These are phyloP conservation scores for Oplegnathus fasciatus DNA, from an alignment of 2,113 vertebrate species.

Conservation along the genomic window DNA sequence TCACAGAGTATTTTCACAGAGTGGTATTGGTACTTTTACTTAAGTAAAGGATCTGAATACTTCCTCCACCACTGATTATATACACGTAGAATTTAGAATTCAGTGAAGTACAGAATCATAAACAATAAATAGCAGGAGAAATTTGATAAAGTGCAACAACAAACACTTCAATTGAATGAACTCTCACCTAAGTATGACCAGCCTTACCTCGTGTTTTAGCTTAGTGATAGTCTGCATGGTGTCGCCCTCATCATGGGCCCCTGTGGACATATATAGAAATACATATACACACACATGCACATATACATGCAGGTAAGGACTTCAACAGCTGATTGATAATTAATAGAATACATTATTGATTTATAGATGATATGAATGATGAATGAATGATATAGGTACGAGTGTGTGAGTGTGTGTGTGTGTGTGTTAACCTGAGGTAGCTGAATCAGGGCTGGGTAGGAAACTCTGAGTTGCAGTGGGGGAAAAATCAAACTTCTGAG, in stretches of 20 bases:
- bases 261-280: slow-evolving; percentile 57
- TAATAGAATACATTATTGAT: not conserved
- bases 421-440: slow-evolving; percentile 48
- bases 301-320: not conserved
- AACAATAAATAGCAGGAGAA: too few species aligned
- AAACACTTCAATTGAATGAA: too few species aligned
- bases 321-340: not conserved
- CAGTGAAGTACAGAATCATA: too few species aligned
- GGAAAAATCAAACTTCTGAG: slow-evolving; percentile 83
- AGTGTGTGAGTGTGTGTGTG: not conserved
- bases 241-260: slow-evolving; percentile 72
- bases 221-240: slow-evolving; percentile 83
- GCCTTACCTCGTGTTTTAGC: slow-evolving; percentile 85
- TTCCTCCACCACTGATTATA: too few species aligned
- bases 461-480: slow-evolving; percentile 61
- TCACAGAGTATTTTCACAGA: too few species aligned
- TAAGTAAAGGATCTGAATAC: too few species aligned
- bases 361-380: not conserved
- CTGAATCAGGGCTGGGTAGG: slow-evolving; percentile 55
- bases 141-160: too few species aligned
- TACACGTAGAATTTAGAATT: too few species aligned
- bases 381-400: not conserved
- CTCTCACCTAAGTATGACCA: not conserved
- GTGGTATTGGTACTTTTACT: too few species aligned
- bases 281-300: not conserved